Evolutionary conservation across 2,113 vertebrate genomes (phyloP).

Genomic region (Rhynchomys soricoides): DNA sequence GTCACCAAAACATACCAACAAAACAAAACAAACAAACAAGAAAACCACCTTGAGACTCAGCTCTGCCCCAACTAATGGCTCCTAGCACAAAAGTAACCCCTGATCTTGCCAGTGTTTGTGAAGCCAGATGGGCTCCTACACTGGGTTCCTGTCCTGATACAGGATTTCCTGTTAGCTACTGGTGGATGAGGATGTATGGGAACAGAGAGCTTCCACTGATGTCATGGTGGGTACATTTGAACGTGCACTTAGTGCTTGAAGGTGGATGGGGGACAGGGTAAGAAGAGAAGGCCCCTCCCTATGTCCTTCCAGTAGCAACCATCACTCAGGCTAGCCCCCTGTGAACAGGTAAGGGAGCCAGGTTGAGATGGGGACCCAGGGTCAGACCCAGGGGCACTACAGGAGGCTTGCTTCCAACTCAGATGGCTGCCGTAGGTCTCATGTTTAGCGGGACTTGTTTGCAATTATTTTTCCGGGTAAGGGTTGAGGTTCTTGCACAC

Average conservation of each 20-base stretch:
- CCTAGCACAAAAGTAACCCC: not conserved
- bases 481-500: not conserved
- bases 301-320: not conserved
- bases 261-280: rapidly evolving
- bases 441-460: not conserved
- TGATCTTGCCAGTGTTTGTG: not conserved
- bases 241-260: not conserved
- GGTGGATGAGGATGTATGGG: not conserved
- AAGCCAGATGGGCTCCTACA: slow-evolving; percentile 16
- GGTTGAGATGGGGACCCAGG: not conserved
- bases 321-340: not conserved
- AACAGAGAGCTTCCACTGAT: not conserved
- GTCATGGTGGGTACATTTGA: not conserved
- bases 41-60: not conserved
- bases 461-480: not conserved
- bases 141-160: not conserved
- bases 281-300: not conserved
- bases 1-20: not conserved
- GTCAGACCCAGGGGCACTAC: not conserved
- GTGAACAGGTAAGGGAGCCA: not conserved
- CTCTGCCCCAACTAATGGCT: not conserved
- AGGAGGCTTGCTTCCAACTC: not conserved
- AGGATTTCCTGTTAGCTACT: slow-evolving; percentile 42
- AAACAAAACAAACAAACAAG: not conserved
- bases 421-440: not conserved